Evolutionary conservation across 2,888 invertebrate species (phyloP).

Genomic region (Drosophila nr. medialis): DNA sequence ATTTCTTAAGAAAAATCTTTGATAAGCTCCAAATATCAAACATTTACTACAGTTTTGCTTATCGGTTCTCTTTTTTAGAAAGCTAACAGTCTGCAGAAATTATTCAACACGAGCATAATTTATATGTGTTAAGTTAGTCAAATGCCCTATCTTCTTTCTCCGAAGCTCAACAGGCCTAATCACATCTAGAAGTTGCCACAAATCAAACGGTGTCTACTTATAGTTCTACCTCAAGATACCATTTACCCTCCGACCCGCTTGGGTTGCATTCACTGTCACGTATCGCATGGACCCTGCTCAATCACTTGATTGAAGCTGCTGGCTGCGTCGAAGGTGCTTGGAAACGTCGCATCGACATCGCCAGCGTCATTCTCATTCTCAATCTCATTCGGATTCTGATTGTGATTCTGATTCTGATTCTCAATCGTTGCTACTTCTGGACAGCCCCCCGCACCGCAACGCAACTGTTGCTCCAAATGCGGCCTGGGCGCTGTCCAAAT

Average conservation of each 20-base stretch:
- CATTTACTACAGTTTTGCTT: neutral
- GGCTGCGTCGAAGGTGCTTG: slow-evolving; percentile 68
- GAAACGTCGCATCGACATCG: slow-evolving; percentile 63
- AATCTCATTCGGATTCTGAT: neutral
- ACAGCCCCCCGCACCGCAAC: slow-evolving; percentile 10
- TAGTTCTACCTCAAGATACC: slow-evolving; percentile 10
- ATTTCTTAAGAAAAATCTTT: neutral
- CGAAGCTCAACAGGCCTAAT: neutral
- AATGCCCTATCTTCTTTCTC: neutral
- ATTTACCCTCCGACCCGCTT: slow-evolving; percentile 19
- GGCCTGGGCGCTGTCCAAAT: slow-evolving; percentile 70
- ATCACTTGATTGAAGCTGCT: slow-evolving; percentile 58
- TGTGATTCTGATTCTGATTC: neutral
- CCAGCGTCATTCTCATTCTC: slow-evolving; percentile 26
- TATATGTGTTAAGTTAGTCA: neutral
- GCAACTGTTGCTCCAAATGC: slow-evolving; percentile 60
- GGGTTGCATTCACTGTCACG: slow-evolving; percentile 61
- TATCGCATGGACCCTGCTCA: slow-evolving; percentile 68
- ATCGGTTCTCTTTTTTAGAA: neutral
- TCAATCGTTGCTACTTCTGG: slow-evolving; percentile 13
- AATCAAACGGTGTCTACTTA: slow-evolving; percentile 28
- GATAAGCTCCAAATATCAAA: neutral
- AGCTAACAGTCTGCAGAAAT: neutral
- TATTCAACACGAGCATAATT: neutral
- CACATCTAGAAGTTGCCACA: slow-evolving; percentile 10